Conservation (phyloP, 2,888 invertebrate genomes). For the Synergus gifuensis region DNA sequence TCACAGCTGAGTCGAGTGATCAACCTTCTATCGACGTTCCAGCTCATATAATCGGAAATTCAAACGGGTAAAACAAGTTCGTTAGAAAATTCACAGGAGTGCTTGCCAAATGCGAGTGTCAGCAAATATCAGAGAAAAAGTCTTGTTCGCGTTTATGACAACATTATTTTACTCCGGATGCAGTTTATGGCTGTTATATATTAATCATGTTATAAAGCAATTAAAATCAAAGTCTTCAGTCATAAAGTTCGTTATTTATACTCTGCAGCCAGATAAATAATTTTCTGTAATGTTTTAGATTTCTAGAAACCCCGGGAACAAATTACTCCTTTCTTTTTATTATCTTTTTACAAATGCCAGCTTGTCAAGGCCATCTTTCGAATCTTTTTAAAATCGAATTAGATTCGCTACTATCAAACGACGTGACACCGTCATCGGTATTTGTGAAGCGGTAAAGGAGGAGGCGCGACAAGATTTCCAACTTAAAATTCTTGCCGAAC, state of each 20-base stretch:
- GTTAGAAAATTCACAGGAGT: background rate
- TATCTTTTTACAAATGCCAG: background rate
- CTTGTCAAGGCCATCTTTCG: slow-evolving; percentile 6
- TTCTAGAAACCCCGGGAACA: background rate
- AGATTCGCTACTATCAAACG: slow-evolving; percentile 48
- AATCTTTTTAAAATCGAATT: slow-evolving; percentile 40
- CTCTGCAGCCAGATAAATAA: background rate
- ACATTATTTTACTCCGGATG: slow-evolving; percentile 29
- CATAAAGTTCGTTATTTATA: background rate
- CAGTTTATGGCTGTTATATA: slow-evolving; percentile 21
- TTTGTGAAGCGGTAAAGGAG: slow-evolving; percentile 55
- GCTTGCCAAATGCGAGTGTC: background rate
- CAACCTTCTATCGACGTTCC: slow-evolving; percentile 27
- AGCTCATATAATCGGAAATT: slow-evolving; percentile 34
- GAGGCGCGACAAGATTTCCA: slow-evolving; percentile 74
- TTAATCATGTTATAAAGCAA: background rate
- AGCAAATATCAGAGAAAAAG: background rate
- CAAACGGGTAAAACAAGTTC: slow-evolving; percentile 31
- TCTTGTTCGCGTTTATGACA: slow-evolving; percentile 22
- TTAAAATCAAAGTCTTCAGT: background rate
- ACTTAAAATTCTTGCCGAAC: slow-evolving; percentile 72
- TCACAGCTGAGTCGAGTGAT: slow-evolving; percentile 27
- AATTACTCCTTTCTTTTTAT: background rate
- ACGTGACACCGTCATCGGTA: slow-evolving; percentile 42
- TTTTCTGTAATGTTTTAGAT: background rate